phyloP scores from a whole-genome alignment of 2,888 invertebrate species.

The Torymus auratus region DNA sequence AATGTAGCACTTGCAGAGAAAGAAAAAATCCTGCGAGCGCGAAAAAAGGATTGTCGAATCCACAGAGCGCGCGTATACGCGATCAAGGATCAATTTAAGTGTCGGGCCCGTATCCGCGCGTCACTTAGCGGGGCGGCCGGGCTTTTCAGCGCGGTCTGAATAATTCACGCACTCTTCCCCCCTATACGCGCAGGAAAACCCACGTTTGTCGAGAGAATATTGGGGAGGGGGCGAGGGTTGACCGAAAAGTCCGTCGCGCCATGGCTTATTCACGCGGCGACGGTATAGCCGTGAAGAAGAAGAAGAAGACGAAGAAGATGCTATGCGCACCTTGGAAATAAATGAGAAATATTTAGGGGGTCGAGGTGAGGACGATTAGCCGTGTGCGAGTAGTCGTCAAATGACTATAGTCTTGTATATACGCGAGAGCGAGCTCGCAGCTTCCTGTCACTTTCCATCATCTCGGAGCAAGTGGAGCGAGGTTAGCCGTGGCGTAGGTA shows the following conservation, averaged over 20 bases:
- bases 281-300: too few species aligned
- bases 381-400: not conserved
- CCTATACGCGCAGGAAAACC: constrained; percentile 42
- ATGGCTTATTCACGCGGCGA: constrained; percentile 68
- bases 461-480: constrained; percentile 54
- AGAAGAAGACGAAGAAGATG: too few species aligned
- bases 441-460: constrained; percentile 60
- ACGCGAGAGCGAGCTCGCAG: not conserved
- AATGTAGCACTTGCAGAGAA: not conserved
- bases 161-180: constrained; percentile 70
- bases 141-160: constrained; percentile 72
- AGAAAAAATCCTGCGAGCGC: not conserved
- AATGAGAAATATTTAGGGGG: constrained; percentile 49
- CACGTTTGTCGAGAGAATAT: not conserved
- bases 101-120: constrained; percentile 73
- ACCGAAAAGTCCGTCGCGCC: constrained; percentile 14
- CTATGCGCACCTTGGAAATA: constrained; percentile 40
- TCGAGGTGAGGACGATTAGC: constrained; percentile 39
- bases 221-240: too few species aligned
- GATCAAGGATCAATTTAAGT: constrained; percentile 74
- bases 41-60: not conserved
- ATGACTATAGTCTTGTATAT: too few species aligned
- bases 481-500: constrained; percentile 25
- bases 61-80: constrained; percentile 55
- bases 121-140: constrained; percentile 70